Conservation (phyloP, 2,888 invertebrate genomes). For the Kryphioiulus occultus region DNA sequence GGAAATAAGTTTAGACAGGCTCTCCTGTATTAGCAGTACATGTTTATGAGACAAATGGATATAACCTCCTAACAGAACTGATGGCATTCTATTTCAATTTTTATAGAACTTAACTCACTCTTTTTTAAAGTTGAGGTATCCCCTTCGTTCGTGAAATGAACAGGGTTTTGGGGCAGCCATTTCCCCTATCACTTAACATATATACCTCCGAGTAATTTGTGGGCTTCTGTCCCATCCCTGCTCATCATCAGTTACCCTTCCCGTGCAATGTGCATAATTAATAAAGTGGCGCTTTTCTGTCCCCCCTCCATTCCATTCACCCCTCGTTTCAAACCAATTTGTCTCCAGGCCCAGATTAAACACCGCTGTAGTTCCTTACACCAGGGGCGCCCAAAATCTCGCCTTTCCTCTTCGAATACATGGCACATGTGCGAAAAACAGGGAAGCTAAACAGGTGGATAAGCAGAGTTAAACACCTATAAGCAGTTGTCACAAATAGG, state of each 20-base stretch:
- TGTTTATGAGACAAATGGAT: too few species aligned
- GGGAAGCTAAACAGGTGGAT: neutral
- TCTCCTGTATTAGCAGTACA: too few species aligned
- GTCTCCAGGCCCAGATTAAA: slow-evolving; percentile 17
- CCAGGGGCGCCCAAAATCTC: neutral
- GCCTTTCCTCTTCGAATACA: neutral
- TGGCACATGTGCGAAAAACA: neutral
- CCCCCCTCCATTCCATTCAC: slow-evolving; percentile 6
- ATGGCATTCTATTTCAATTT: neutral
- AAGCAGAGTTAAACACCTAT: neutral
- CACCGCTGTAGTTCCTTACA: neutral
- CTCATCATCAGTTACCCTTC: neutral
- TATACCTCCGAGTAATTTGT: slow-evolving; percentile 33
- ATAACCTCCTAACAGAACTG: too few species aligned
- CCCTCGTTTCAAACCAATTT: slow-evolving; percentile 12
- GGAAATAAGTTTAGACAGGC: too few species aligned
- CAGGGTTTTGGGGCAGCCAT: neutral
- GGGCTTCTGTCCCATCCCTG: slow-evolving; percentile 35
- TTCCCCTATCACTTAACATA: slow-evolving; percentile 32
- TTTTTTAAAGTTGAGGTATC: neutral
- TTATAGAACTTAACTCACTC: neutral
- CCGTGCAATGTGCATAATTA: slow-evolving; percentile 37
- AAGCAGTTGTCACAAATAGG: neutral
- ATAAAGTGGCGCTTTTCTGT: slow-evolving; percentile 29
- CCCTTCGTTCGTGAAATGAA: neutral